Conservation (phyloP, 2,113 vertebrate species). For the Arenaria interpres region DNA sequence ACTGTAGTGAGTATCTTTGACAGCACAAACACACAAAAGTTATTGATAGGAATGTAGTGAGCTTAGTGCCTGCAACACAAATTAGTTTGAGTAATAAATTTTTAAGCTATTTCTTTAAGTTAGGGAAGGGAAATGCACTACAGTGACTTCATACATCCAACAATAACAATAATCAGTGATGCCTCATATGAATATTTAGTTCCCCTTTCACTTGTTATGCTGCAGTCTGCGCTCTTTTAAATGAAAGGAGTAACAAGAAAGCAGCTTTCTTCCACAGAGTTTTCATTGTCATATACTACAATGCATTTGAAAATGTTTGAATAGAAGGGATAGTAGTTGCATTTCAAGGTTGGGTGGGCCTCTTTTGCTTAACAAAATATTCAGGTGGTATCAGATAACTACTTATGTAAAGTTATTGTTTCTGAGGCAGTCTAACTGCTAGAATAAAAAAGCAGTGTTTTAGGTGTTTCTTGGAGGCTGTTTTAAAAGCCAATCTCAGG, state of each 20-base stretch:
- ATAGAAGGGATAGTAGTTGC: not conserved
- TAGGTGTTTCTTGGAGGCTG: not conserved
- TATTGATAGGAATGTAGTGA: not conserved
- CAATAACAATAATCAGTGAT: not conserved
- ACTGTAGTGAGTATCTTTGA: not conserved
- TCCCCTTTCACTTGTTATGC: slow-evolving; percentile 4
- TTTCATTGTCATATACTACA: not conserved
- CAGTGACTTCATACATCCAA: slow-evolving; percentile 8
- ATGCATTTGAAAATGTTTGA: not conserved
- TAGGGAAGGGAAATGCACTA: not conserved
- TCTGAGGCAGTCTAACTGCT: not conserved
- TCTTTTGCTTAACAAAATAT: not conserved
- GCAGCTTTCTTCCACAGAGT: not conserved
- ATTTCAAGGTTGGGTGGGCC: not conserved
- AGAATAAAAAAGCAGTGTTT: not conserved
- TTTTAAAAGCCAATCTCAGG: not conserved
- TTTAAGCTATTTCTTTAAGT: not conserved
- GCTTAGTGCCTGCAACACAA: not conserved
- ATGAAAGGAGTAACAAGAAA: not conserved
- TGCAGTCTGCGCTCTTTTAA: not conserved
- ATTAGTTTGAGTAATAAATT: not conserved
- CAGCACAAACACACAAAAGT: not conserved
- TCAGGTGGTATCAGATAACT: not conserved
- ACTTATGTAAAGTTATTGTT: not conserved
- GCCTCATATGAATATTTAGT: not conserved